phyloP scores from a whole-genome alignment of 2,797 vertebrate genomes.

The Alcedo atthis region DNA sequence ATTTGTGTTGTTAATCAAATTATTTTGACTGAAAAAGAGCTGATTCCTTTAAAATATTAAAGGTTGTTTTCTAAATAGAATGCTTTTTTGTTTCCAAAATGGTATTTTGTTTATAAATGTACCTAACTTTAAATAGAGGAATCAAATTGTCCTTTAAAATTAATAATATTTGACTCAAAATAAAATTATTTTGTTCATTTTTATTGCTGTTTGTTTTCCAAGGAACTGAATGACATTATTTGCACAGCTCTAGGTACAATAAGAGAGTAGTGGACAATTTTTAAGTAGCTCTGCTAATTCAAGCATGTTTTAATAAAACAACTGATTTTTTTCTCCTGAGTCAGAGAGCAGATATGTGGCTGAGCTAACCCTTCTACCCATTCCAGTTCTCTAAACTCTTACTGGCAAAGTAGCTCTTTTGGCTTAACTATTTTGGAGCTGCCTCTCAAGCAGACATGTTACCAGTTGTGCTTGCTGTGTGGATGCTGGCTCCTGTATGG shows the following conservation, averaged over 20 bases:
- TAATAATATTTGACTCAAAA: not conserved
- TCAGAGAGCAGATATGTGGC: not conserved
- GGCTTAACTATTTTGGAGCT: not conserved
- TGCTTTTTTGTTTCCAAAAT: not conserved
- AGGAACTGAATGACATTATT: not conserved
- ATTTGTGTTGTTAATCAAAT: constrained; percentile 1
- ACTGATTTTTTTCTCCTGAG: not conserved
- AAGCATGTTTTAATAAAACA: not conserved
- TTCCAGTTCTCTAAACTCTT: not conserved
- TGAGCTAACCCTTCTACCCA: not conserved
- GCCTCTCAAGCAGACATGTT: not conserved
- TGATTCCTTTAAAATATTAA: not conserved
- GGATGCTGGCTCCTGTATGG: not conserved
- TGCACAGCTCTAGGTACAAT: not conserved
- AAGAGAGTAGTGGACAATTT: not conserved
- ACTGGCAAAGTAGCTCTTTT: not conserved
- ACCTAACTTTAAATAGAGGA: not conserved
- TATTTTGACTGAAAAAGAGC: constrained; percentile 33
- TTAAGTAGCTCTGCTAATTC: constrained; percentile 39
- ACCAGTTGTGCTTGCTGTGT: not conserved
- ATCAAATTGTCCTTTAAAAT: not conserved
- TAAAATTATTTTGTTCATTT: not conserved
- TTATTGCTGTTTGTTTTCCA: not conserved
- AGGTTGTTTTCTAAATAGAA: constrained; percentile 35
- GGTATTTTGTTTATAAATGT: not conserved